A percentile compares a stretch with the other conserved stretches of the same genome.
Conservation (phyloP, 2,113 vertebrate genomes). For the Indri indri region DNA sequence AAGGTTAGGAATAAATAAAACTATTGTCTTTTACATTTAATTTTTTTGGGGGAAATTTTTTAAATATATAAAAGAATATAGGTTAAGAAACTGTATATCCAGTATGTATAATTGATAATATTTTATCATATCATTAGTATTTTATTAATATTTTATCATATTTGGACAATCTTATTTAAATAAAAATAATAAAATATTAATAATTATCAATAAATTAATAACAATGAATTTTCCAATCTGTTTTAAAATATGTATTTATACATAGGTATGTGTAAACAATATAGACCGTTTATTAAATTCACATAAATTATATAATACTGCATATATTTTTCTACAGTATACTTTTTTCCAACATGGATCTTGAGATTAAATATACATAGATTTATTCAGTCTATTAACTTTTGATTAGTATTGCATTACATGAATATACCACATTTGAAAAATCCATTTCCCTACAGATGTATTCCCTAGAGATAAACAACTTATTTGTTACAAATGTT, state of each 20-base stretch:
- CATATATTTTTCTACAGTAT: background rate
- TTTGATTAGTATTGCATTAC: background rate
- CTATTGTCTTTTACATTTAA: background rate
- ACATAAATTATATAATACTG: background rate
- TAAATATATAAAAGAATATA: background rate
- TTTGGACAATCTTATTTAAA: background rate
- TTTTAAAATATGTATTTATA: background rate
- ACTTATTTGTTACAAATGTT: background rate
- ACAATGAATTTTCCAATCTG: background rate
- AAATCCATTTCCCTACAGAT: background rate
- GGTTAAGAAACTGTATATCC: background rate
- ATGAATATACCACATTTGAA: background rate
- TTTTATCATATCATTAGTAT: background rate
- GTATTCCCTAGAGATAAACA: background rate
- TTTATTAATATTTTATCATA: conserved; percentile 17
- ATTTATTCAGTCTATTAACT: background rate
- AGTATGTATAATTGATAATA: background rate
- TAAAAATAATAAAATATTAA: background rate
- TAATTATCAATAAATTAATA: too few relatives aligned
- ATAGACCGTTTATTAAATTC: conserved; percentile 5
- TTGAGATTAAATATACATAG: conserved; percentile 9
- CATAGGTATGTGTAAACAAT: background rate
- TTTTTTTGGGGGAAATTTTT: conserved; percentile 12
- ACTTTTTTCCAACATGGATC: background rate
- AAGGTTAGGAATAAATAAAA: conserved; percentile 19